Base-by-base conservation (phyloP, 2,888 invertebrate genomes). In the Drosophila seclusa region DNA sequence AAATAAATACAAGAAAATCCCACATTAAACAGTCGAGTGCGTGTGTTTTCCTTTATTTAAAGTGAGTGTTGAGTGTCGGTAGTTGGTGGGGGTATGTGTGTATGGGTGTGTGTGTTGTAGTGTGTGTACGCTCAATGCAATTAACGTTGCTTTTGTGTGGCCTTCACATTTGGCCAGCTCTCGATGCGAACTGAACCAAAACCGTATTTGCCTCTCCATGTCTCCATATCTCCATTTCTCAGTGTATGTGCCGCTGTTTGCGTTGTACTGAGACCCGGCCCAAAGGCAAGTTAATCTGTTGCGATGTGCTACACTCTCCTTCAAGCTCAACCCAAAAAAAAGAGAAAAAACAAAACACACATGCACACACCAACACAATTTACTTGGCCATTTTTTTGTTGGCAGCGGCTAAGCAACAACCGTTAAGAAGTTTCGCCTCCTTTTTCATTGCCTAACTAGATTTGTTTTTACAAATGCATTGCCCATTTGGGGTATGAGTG, bases 251-350 rank as follows among this genome's bases (percentile, higher is more conserved):
- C 62, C 42, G 68, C 66, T 76, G 76, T 82, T 76, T 80, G 77
- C 79, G 64, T 83, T 83, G 70, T 83, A 76, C 82, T 83, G 81
- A 82, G 78, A 68, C 78, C 69, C 57, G 54, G 78, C 77, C 61
- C 61, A 75, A 82, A 76, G 78, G 83, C 80, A 89, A 87, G 85
- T 87, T 87, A 89, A 87, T 87, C 89, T 87, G 86, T 77, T 86
- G 75, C 79, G 74, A 80, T 83, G 68, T 68, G 76, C 67, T 54
- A 13, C 68, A 4, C 45, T 18, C n/a, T 38, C 45, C 18, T 8
- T 45, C 11, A 18, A 29, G 13, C 24, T 29, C 27, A 54, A 18
- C 21, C 31, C 31, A 31, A 24, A 53, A 59, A 29, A 13, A 60
- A n/a, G 4, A 18, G n/a, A 11, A 13, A 0, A 16, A 16, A n/a